Conservation (phyloP, 2,888 invertebrate species). For the Hyposoter dolosus region DNA sequence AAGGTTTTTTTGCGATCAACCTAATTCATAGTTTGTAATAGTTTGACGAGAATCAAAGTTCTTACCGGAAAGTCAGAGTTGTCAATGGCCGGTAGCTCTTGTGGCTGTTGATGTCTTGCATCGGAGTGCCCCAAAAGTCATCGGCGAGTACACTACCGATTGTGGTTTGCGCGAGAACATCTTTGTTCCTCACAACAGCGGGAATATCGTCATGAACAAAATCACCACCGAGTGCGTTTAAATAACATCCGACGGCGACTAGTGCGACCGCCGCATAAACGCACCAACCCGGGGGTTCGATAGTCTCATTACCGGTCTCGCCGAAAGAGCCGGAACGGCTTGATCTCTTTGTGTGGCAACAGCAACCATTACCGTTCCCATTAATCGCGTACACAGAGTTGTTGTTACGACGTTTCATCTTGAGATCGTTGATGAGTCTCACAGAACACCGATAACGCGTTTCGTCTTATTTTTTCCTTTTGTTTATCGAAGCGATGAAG, state of each 20-base stretch:
- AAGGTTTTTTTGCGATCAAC: neutral
- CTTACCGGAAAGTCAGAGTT: slow-evolving; percentile 94
- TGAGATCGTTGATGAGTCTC: slow-evolving; percentile 35
- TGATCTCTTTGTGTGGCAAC: slow-evolving; percentile 75
- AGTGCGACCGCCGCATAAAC: slow-evolving; percentile 88
- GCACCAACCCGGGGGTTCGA: slow-evolving; percentile 86
- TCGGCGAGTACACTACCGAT: slow-evolving; percentile 89
- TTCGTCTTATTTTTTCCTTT: neutral
- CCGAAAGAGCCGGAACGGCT: slow-evolving; percentile 63
- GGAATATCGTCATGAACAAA: slow-evolving; percentile 96
- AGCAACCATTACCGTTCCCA: slow-evolving; percentile 70
- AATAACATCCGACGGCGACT: slow-evolving; percentile 89
- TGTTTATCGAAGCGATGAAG: slow-evolving; percentile 27
- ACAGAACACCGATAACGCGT: neutral
- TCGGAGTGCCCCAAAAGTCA: slow-evolving; percentile 96
- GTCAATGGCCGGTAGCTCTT: slow-evolving; percentile 95
- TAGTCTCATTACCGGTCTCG: slow-evolving; percentile 77
- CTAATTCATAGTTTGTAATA: neutral
- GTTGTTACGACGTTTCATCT: slow-evolving; percentile 78
- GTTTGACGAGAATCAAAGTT: neutral
- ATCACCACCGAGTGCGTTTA: slow-evolving; percentile 91
- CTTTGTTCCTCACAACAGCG: slow-evolving; percentile 92
- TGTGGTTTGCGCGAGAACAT: slow-evolving; percentile 90
- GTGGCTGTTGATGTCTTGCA: slow-evolving; percentile 93
- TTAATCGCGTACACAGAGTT: slow-evolving; percentile 69